A percentile compares a stretch with the other conserved stretches of the same genome.
phyloP scores from a whole-genome alignment of 2,113 vertebrate species.

The Cryptoleucopteryx plumbea region DNA sequence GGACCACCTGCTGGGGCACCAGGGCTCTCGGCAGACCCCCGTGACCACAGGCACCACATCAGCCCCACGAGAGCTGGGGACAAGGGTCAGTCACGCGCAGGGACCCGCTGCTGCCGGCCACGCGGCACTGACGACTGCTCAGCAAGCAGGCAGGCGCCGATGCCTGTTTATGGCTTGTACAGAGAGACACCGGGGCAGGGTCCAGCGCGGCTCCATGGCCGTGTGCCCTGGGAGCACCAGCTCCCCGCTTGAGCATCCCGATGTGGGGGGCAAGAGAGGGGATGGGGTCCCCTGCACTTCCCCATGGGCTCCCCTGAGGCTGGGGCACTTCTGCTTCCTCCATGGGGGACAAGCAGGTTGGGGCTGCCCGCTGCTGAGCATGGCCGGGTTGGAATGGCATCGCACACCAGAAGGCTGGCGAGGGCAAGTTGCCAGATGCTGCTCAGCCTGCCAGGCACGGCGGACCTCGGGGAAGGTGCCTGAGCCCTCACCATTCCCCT shows the following conservation, averaged over 20 bases:
- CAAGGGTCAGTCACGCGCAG: fast-evolving
- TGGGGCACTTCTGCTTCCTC: background rate
- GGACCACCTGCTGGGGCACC: background rate
- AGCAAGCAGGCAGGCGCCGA: fast-evolving
- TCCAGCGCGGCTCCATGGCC: fast-evolving
- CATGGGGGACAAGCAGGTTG: background rate
- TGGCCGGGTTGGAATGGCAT: background rate
- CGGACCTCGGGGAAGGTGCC: background rate
- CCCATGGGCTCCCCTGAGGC: background rate
- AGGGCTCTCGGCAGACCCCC: background rate
- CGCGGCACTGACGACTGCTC: fast-evolving
- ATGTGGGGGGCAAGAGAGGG: background rate
- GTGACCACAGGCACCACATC: fast-evolving
- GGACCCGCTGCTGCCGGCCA: fast-evolving
- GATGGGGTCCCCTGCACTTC: too few relatives aligned
- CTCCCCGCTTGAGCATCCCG: fast-evolving
- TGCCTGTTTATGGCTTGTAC: fast-evolving
- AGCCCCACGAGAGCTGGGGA: fast-evolving
- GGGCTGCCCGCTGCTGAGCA: background rate
- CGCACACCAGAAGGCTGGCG: background rate
- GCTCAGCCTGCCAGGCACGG: fast-evolving
- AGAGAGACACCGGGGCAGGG: background rate
- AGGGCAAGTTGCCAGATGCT: background rate
- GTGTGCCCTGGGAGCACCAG: fast-evolving
- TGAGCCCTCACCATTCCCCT: fast-evolving